These are phyloP conservation scores for Sander lucioperca DNA, from an alignment of 2,113 vertebrate genomes.

Conservation along the genomic window DNA sequence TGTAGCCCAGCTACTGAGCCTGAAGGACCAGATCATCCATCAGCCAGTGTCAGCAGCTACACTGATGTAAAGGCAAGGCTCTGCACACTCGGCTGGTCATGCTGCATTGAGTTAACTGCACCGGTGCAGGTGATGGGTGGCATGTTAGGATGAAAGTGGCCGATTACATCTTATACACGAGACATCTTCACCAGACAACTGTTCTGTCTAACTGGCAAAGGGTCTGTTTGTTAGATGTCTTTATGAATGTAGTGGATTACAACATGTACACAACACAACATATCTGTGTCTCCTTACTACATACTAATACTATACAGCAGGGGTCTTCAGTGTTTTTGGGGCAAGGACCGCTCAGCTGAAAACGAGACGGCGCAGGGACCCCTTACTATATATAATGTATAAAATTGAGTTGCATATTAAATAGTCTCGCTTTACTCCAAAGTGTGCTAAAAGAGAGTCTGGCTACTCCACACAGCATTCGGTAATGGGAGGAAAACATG, in stretches of 20 bases:
- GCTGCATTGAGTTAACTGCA: slow-evolving; percentile 37
- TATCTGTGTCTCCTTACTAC: background rate
- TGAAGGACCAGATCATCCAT: slow-evolving; percentile 53
- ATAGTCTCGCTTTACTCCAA: no score
- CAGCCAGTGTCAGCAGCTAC: slow-evolving; percentile 43
- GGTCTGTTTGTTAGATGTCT: background rate
- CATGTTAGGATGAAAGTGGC: slow-evolving; percentile 18
- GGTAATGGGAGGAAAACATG: no score
- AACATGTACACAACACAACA: background rate
- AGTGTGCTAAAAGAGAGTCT: no score
- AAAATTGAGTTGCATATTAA: no score
- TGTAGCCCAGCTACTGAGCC: slow-evolving; percentile 23
- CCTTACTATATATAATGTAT: no score
- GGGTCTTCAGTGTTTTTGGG: no score
- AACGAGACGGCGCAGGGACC: no score
- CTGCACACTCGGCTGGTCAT: slow-evolving; percentile 42
- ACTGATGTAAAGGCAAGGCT: slow-evolving; percentile 27
- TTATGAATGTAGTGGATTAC: background rate
- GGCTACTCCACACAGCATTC: no score
- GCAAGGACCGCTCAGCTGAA: no score
- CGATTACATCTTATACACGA: slow-evolving; percentile 24
- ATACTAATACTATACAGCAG: background rate
- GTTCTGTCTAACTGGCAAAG: background rate
- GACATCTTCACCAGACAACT: slow-evolving; percentile 1
- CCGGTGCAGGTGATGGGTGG: slow-evolving; percentile 33